Evolutionary conservation across 2,113 vertebrate genomes (phyloP).

Genomic region (Formicarius rufipectus): DNA sequence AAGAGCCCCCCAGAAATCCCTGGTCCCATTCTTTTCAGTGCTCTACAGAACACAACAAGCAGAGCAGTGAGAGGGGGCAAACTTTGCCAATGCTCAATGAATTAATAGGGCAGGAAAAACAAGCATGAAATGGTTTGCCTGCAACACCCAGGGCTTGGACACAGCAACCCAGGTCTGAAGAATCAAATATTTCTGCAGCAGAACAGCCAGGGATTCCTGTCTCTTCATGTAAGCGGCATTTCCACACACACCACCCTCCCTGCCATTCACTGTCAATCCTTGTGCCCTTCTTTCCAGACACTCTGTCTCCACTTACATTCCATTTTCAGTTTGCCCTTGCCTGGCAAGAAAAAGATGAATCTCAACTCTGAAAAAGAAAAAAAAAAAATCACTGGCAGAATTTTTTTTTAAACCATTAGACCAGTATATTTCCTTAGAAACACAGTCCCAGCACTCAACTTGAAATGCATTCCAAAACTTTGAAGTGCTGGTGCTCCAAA

Average conservation of each 20-base stretch:
- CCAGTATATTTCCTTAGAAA: not conserved
- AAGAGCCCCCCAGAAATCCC: not conserved
- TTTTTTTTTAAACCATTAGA: not conserved
- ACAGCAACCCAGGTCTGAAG: accelerated
- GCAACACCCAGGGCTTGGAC: not conserved
- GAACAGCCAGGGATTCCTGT: not conserved
- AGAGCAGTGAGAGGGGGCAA: not conserved
- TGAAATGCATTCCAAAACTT: not conserved
- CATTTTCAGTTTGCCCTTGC: not conserved
- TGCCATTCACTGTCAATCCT: not conserved
- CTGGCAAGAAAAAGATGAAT: not conserved
- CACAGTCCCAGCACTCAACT: not conserved
- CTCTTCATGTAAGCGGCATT: not conserved
- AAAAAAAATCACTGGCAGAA: not conserved
- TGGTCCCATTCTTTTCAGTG: not conserved
- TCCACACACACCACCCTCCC: not conserved
- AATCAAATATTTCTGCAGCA: not conserved
- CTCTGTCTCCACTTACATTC: not conserved
- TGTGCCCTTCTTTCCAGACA: not conserved
- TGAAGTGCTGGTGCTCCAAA: not conserved
- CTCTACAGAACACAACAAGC: not conserved
- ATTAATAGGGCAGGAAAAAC: not conserved
- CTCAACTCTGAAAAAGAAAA: not conserved
- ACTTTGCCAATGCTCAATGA: not conserved
- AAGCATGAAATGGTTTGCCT: not conserved